Evolutionary conservation across 2,113 vertebrate species (phyloP).

Genomic region (Trichechus manatus): DNA sequence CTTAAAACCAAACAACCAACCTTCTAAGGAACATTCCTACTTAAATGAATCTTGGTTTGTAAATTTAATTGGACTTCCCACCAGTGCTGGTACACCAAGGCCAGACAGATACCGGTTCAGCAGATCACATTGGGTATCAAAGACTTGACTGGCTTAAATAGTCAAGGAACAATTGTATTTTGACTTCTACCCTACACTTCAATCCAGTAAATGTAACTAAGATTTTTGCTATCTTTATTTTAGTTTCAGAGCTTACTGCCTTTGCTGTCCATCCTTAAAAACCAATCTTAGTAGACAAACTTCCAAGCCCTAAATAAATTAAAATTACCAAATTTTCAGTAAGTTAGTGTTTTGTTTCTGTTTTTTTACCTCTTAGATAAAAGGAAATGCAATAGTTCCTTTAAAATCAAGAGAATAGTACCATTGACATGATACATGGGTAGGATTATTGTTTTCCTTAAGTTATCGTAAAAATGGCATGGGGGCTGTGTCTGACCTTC

Average conservation of each 20-base stretch:
- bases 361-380: constrained; percentile 45
- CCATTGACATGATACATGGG: not conserved
- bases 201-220: not conserved
- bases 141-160: not conserved
- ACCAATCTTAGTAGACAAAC: not conserved
- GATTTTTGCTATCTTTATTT: not conserved
- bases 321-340: constrained; percentile 43
- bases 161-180: not conserved
- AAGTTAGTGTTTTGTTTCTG: constrained; percentile 19
- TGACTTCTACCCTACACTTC: not conserved
- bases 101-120: not conserved
- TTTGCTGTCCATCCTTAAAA: constrained; percentile 34
- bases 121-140: not conserved
- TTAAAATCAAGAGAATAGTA: constrained; percentile 36
- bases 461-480: not conserved
- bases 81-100: not conserved
- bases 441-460: constrained; percentile 25
- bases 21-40: not conserved
- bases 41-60: not conserved
- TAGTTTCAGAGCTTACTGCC: constrained; percentile 26
- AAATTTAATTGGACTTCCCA: not conserved
- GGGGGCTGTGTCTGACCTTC: too few relatives aligned
- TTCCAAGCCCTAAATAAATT: constrained; percentile 22
- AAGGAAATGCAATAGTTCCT: constrained; percentile 49
- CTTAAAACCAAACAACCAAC: not conserved